Evolutionary conservation across 2,888 invertebrate genomes (phyloP).

Genomic region (Drosophila heteroneura): DNA sequence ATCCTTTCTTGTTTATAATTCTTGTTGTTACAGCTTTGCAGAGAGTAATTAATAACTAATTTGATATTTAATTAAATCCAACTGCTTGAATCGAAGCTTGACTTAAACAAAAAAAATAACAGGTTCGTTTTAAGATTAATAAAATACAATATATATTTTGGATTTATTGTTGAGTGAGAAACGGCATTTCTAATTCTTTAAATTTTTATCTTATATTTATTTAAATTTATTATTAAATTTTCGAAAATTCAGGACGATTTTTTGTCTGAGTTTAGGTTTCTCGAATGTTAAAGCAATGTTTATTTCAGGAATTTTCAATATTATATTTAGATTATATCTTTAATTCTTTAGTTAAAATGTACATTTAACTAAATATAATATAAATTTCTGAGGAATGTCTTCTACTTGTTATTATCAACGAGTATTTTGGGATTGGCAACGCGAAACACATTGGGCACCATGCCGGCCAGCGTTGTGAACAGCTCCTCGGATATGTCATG

Average conservation of each 20-base stretch:
- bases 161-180: too few relatives aligned
- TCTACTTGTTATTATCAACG: slow-evolving; percentile 85
- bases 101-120: not conserved
- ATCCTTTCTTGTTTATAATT: not conserved
- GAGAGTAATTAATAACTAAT: not conserved
- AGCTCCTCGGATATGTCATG: slow-evolving; percentile 93
- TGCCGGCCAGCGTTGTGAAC: slow-evolving; percentile 92
- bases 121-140: not conserved
- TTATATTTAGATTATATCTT: not conserved
- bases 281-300: not conserved
- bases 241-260: not conserved
- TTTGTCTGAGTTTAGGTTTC: not conserved
- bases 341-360: not conserved
- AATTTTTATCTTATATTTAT: too few relatives aligned
- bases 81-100: not conserved
- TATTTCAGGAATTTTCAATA: not conserved
- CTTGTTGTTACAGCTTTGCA: not conserved
- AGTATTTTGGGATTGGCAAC: slow-evolving; percentile 96
- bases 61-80: not conserved
- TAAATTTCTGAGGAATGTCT: not conserved
- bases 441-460: slow-evolving; percentile 97
- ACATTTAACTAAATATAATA: not conserved
- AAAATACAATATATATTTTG: too few relatives aligned
- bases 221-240: not conserved
- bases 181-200: too few relatives aligned